Conservation (phyloP, 2,797 vertebrate species). For the Enteromius radiatus region DNA sequence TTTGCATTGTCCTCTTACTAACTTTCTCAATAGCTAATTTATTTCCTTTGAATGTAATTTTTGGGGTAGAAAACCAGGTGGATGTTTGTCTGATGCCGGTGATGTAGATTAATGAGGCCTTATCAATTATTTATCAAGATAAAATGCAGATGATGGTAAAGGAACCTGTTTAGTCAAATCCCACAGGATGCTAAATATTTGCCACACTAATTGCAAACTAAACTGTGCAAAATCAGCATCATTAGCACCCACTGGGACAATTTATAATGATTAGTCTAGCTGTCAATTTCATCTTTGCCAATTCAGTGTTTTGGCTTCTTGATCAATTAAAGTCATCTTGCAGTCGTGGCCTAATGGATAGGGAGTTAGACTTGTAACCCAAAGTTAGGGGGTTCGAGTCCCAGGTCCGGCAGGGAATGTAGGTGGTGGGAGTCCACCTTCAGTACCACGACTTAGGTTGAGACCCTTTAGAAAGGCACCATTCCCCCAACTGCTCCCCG, state of each 20-base stretch:
- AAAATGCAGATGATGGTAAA: slow-evolving; percentile 28
- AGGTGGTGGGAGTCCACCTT: too few species aligned
- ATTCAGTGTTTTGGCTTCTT: slow-evolving; percentile 23
- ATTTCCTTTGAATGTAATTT: background rate
- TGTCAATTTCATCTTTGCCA: background rate
- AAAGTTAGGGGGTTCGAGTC: too few species aligned
- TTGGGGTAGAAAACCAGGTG: slow-evolving; percentile 6
- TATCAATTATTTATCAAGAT: slow-evolving; percentile 30
- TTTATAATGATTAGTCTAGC: slow-evolving; percentile 51
- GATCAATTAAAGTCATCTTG: slow-evolving; percentile 20
- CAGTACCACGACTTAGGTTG: too few species aligned
- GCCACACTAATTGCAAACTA: slow-evolving; percentile 33
- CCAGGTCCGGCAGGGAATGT: too few species aligned
- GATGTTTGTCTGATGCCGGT: slow-evolving; percentile 11
- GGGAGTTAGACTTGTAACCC: too few species aligned
- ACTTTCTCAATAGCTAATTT: slow-evolving; percentile 1
- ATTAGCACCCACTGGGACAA: slow-evolving; percentile 32
- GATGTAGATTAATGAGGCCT: slow-evolving; percentile 30
- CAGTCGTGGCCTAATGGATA: too few species aligned
- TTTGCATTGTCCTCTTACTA: slow-evolving; percentile 7
- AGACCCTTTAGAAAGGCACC: too few species aligned
- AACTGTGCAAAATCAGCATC: slow-evolving; percentile 30
- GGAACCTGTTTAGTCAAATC: slow-evolving; percentile 9
- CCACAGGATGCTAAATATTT: slow-evolving; percentile 35
- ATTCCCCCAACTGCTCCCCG: too few species aligned